Evolutionary conservation across 2,888 invertebrate species (phyloP).

Genomic region (Cheilosia grossa): DNA sequence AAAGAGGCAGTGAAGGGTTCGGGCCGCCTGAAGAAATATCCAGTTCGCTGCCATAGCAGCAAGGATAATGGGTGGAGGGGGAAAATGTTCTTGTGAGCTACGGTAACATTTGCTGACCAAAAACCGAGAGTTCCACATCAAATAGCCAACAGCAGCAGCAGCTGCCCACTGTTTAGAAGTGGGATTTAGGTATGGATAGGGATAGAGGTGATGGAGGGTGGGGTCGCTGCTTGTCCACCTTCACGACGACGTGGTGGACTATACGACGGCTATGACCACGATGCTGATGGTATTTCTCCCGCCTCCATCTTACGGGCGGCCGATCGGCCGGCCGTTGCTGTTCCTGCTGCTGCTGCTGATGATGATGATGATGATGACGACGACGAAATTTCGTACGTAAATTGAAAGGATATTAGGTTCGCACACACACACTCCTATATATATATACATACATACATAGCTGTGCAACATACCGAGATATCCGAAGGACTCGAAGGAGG

Average conservation of each 20-base stretch:
- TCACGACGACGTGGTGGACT: constrained; percentile 63
- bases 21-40: constrained; percentile 74
- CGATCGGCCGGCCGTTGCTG: background rate
- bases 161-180: constrained; percentile 73
- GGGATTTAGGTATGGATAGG: constrained; percentile 40
- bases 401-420: constrained; percentile 72
- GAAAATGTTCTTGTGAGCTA: constrained; percentile 57
- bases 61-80: constrained; percentile 33
- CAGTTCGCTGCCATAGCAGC: constrained; percentile 71
- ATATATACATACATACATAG: background rate
- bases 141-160: constrained; percentile 74
- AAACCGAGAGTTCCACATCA: constrained; percentile 75
- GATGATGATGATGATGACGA: constrained; percentile 54
- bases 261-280: constrained; percentile 68
- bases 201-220: constrained; percentile 34
- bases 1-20: constrained; percentile 74
- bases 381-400: constrained; percentile 74
- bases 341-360: background rate
- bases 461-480: constrained; percentile 44
- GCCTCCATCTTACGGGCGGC: constrained; percentile 35
- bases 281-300: constrained; percentile 69
- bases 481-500: constrained; percentile 58
- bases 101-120: constrained; percentile 75
- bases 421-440: constrained; percentile 38
- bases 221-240: constrained; percentile 53